Percentiles rank a stretch among this genome's conserved stretches.
Evolutionary conservation across 2,888 invertebrate genomes (phyloP).

Genomic region (Protophormia terraenovae): DNA sequence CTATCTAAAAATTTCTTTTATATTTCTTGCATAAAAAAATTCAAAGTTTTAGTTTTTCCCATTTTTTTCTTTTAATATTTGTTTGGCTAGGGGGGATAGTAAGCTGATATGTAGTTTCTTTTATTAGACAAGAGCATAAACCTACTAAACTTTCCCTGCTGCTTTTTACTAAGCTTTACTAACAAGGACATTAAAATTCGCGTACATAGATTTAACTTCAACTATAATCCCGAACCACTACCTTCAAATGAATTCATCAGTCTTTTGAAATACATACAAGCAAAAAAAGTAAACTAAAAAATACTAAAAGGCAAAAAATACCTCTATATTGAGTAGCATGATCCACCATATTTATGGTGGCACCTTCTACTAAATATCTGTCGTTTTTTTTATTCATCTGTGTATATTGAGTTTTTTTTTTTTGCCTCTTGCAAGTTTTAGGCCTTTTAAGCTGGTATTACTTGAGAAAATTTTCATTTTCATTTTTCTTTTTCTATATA

Average conservation of each 20-base stretch:
- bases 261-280: conserved; percentile 7
- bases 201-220: not conserved
- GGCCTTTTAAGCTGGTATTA: conserved; percentile 60
- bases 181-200: not conserved
- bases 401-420: not conserved
- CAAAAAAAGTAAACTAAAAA: conserved; percentile 3
- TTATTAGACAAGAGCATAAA: not conserved
- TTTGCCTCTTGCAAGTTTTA: conserved; percentile 53
- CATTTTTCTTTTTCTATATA: not conserved
- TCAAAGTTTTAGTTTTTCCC: conserved; percentile 3
- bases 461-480: conserved; percentile 46
- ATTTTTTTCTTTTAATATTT: conserved; percentile 6
- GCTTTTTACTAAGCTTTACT: not conserved
- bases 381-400: conserved; percentile 18
- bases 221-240: not conserved
- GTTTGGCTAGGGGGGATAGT: not conserved
- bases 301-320: not conserved
- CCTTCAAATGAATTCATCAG: conserved; percentile 32
- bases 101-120: not conserved
- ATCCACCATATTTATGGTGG: conserved; percentile 39
- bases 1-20: conserved; percentile 26
- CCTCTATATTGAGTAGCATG: conserved; percentile 28
- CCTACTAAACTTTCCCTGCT: not conserved
- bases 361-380: conserved; percentile 45
- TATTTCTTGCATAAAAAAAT: conserved; percentile 7